Evolutionary conservation across 2,113 vertebrate genomes (phyloP).

Genomic region (Gracilinanus agilis): DNA sequence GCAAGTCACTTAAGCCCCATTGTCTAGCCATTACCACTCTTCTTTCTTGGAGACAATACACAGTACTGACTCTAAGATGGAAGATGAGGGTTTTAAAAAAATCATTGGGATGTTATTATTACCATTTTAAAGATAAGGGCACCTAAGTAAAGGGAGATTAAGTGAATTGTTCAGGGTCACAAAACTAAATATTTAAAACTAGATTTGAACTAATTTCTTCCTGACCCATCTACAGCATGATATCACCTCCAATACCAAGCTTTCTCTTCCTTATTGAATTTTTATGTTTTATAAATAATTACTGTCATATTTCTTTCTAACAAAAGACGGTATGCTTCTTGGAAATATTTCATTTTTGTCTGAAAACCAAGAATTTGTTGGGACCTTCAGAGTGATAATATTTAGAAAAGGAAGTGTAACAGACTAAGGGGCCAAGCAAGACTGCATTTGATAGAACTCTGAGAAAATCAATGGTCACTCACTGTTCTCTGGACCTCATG

Average conservation of each 20-base stretch:
- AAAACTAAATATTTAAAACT: neutral
- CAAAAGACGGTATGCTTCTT: neutral
- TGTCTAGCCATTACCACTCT: too few relatives aligned
- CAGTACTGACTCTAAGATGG: too few relatives aligned
- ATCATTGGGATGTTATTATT: neutral
- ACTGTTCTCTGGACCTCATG: too few relatives aligned
- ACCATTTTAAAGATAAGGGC: neutral
- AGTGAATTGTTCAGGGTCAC: neutral
- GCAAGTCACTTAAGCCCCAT: too few relatives aligned
- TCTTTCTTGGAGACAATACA: too few relatives aligned
- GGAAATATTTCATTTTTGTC: neutral
- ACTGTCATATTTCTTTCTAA: neutral
- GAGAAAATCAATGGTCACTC: too few relatives aligned
- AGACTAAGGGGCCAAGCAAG: too few relatives aligned
- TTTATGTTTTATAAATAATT: neutral
- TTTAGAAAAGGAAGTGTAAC: too few relatives aligned
- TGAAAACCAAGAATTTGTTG: too few relatives aligned
- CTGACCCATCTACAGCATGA: neutral
- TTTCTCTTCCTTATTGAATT: neutral
- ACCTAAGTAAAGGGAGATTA: neutral
- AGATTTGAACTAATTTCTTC: neutral
- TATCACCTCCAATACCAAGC: neutral
- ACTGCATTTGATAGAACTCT: too few relatives aligned
- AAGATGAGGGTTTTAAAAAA: too few relatives aligned
- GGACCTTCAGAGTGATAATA: too few relatives aligned